phyloP scores from a whole-genome alignment of 2,113 vertebrate species.

The Kryptolebias marmoratus region DNA sequence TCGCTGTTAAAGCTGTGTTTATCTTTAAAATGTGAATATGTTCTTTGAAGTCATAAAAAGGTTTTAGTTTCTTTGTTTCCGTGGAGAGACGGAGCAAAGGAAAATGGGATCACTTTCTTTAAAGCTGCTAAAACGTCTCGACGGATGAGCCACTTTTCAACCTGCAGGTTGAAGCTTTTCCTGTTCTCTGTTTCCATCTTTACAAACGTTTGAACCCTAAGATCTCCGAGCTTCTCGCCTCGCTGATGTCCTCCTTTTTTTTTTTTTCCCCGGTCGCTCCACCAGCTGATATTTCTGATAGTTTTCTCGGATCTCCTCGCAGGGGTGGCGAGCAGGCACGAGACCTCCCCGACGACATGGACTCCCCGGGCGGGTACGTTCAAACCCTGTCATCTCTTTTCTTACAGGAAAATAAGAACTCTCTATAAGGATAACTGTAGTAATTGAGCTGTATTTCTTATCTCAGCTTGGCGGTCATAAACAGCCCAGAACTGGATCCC shows the following conservation, averaged over 20 bases:
- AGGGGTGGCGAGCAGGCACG: constrained; percentile 59
- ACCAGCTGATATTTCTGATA: not conserved
- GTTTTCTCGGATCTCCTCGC: constrained; percentile 51
- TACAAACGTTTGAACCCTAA: not conserved
- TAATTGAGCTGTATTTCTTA: constrained; percentile 11
- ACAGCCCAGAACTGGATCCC: constrained; percentile 71
- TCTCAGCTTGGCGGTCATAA: constrained; percentile 71
- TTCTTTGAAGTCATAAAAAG: too few species aligned
- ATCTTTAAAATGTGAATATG: too few species aligned
- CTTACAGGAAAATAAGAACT: not conserved
- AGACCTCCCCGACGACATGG: constrained; percentile 49
- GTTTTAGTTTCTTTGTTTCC: too few species aligned
- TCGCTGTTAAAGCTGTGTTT: too few species aligned
- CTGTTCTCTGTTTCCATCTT: not conserved
- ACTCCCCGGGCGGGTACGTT: constrained; percentile 68
- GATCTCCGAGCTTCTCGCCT: not conserved
- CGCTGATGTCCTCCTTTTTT: constrained; percentile 21
- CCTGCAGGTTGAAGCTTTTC: too few species aligned
- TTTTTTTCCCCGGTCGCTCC: not conserved
- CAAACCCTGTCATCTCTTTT: constrained; percentile 14
- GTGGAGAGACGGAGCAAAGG: too few species aligned
- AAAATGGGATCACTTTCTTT: too few species aligned
- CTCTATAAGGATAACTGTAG: not conserved
- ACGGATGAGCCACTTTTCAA: too few species aligned
- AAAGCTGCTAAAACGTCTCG: too few species aligned